Conservation (phyloP, 2,888 invertebrate genomes). For the Eustalomyia histrio region DNA sequence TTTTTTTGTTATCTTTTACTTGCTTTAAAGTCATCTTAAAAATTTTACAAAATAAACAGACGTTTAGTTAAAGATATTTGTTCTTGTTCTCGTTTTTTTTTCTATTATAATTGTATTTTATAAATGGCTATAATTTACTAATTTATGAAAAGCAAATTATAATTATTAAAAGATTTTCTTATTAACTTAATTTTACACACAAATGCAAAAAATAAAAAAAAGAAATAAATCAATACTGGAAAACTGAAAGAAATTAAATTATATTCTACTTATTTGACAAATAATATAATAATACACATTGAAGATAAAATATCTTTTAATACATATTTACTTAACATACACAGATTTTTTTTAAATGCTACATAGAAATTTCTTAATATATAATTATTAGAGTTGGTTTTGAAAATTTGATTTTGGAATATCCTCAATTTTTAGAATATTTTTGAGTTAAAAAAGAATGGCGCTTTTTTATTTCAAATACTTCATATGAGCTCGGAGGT, state of each 20-base stretch:
- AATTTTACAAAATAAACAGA: slow-evolving; percentile 78
- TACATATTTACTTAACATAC: slow-evolving; percentile 28
- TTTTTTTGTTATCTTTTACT: slow-evolving; percentile 34
- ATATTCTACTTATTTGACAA: neutral
- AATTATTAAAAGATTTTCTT: neutral
- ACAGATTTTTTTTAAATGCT: slow-evolving; percentile 46
- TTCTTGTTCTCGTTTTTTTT: slow-evolving; percentile 1
- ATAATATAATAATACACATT: slow-evolving; percentile 29
- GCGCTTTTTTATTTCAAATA: no score
- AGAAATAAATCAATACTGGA: neutral
- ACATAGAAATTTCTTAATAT: slow-evolving; percentile 38
- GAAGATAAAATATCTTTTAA: slow-evolving; percentile 4
- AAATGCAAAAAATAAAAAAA: slow-evolving; percentile 9
- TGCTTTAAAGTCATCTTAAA: slow-evolving; percentile 68
- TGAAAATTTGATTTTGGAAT: no score
- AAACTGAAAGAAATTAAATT: neutral
- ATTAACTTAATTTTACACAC: neutral
- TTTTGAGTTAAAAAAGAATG: no score
- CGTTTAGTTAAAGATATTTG: slow-evolving; percentile 63
- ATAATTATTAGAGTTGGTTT: no score
- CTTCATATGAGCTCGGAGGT: no score
- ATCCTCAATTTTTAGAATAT: no score
- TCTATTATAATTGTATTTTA: neutral
- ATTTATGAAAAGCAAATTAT: slow-evolving; percentile 8
- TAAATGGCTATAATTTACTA: slow-evolving; percentile 18